Conservation (phyloP, 2,888 invertebrate genomes). For the Fabriciana adippe region DNA sequence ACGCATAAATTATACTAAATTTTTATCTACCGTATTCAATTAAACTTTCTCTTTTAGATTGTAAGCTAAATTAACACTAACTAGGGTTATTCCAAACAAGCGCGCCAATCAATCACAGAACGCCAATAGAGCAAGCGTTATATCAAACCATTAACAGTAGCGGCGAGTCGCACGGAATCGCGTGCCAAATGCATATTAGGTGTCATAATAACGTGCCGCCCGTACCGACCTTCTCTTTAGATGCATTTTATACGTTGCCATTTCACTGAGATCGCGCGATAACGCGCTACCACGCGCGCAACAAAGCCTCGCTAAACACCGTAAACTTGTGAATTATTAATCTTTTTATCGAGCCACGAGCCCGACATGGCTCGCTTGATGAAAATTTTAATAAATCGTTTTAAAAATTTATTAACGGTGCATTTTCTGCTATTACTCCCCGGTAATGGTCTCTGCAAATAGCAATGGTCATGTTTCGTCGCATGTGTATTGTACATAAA, state of each 20-base stretch:
- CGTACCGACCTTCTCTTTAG: conserved; percentile 58
- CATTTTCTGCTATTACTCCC: conserved; percentile 31
- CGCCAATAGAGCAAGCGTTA: conserved; percentile 53
- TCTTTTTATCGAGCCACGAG: conserved; percentile 66
- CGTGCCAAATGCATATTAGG: conserved; percentile 77
- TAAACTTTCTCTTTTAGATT: neutral
- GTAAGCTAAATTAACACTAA: conserved; percentile 11
- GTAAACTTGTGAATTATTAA: conserved; percentile 82
- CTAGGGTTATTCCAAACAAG: conserved; percentile 40
- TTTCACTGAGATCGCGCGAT: conserved; percentile 69
- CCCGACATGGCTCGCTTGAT: conserved; percentile 68
- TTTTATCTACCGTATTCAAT: neutral
- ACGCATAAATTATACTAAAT: neutral
- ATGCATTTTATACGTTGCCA: conserved; percentile 66
- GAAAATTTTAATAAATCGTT: conserved; percentile 77
- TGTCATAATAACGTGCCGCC: conserved; percentile 67
- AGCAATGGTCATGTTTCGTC: conserved; percentile 12
- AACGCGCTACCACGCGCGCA: conserved; percentile 62
- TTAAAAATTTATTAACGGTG: conserved; percentile 60
- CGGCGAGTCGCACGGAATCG: conserved; percentile 57
- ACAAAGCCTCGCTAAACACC: conserved; percentile 75
- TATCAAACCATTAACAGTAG: conserved; percentile 58
- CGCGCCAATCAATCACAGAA: conserved; percentile 56
- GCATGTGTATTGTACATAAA: neutral
- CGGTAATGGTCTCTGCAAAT: conserved; percentile 26